A percentile compares a stretch with the other conserved stretches of the same genome.
Evolutionary conservation across 2,888 invertebrate species (phyloP).

Genomic region (Campoletis raptor): DNA sequence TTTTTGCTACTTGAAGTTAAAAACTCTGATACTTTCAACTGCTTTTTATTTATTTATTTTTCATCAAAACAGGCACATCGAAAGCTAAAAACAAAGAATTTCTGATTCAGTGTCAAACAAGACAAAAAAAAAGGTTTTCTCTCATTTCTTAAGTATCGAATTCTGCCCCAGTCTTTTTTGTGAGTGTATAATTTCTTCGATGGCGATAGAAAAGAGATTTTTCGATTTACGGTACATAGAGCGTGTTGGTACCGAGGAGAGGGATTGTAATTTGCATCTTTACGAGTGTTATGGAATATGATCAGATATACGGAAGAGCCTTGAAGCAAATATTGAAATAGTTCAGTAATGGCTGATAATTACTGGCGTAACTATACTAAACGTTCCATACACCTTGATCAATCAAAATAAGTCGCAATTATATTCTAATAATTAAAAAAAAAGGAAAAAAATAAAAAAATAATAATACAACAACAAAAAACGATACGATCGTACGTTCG

Average conservation of each 20-base stretch:
- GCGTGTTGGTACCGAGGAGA: conserved; percentile 1
- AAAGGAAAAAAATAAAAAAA: conserved; percentile 23
- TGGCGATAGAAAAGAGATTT: conserved; percentile 46
- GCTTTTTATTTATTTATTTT: too few species aligned
- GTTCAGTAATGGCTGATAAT: conserved; percentile 64
- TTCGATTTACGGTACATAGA: conserved; percentile 55
- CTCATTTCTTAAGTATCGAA: too few species aligned
- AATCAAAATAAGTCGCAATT: conserved; percentile 59
- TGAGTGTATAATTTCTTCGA: neutral
- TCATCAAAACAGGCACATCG: too few species aligned
- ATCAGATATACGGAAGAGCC: conserved; percentile 72
- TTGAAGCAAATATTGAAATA: conserved; percentile 69
- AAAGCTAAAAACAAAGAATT: too few species aligned
- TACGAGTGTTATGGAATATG: conserved; percentile 63
- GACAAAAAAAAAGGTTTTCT: too few species aligned
- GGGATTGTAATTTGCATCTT: conserved; percentile 62
- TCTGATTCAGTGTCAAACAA: too few species aligned
- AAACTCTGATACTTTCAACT: neutral
- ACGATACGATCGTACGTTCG: neutral
- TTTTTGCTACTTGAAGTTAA: neutral
- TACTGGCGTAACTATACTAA: conserved; percentile 36
- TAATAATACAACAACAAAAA: conserved; percentile 5
- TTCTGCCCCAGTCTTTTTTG: neutral
- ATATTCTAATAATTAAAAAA: conserved; percentile 49
- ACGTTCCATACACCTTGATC: conserved; percentile 53